Evolutionary conservation across 2,113 vertebrate genomes (phyloP).

Genomic region (Papio anubis): DNA sequence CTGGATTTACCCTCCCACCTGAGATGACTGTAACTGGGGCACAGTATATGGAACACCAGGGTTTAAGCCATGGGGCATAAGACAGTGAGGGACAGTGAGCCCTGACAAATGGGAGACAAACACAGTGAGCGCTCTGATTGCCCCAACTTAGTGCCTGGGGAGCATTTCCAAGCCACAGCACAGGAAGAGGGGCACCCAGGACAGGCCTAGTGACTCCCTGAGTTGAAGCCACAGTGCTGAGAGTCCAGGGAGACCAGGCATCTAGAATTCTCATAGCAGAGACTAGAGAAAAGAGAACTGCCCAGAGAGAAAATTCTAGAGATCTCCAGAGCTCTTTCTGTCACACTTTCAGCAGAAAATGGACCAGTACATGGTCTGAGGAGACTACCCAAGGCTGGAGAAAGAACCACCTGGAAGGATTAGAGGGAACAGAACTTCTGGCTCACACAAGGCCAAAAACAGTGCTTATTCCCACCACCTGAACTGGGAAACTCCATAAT

Average conservation of each 20-base stretch:
- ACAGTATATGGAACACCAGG: neutral
- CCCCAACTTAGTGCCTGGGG: neutral
- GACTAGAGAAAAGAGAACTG: neutral
- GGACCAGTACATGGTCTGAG: neutral
- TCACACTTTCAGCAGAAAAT: neutral
- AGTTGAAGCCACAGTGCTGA: neutral
- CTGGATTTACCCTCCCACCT: neutral
- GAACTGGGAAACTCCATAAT: neutral
- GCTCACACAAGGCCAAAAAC: neutral
- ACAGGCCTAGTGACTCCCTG: neutral
- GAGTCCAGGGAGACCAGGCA: neutral
- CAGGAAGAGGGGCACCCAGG: neutral
- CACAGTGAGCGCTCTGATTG: neutral
- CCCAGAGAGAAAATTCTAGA: neutral
- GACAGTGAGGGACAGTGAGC: neutral
- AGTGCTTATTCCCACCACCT: neutral
- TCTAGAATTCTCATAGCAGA: neutral
- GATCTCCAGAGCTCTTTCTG: neutral
- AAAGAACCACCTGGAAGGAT: neutral
- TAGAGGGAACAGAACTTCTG: neutral
- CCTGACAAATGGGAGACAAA: neutral
- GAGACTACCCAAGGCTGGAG: neutral
- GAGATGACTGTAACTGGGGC: neutral
- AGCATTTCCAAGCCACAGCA: neutral
- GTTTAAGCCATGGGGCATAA: neutral